Evolutionary conservation across 2,888 invertebrate species (phyloP).

Genomic region (Lepidonotus clava): DNA sequence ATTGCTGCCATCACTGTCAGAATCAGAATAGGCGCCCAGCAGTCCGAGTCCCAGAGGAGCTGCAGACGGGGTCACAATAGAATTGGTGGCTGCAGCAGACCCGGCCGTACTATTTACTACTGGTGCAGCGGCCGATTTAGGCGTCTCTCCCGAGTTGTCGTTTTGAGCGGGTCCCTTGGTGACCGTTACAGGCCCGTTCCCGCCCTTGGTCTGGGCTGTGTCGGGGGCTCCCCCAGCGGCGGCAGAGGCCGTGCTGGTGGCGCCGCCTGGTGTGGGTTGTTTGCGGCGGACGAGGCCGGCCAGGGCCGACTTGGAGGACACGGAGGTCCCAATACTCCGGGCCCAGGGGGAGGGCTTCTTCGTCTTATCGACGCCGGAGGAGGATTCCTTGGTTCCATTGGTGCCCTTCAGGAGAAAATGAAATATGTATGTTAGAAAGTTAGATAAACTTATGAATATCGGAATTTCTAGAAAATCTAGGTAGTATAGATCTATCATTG

Average conservation of each 20-base stretch:
- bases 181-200: neutral
- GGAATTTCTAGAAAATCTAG: too few relatives aligned
- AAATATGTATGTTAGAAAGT: too few relatives aligned
- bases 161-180: neutral
- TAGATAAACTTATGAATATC: too few relatives aligned
- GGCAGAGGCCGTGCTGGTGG: neutral
- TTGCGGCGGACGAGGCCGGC: neutral
- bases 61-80: neutral
- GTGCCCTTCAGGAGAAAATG: too few relatives aligned
- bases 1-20: constrained; percentile 12
- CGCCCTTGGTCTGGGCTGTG: neutral
- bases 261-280: constrained; percentile 29
- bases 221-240: neutral
- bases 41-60: constrained; percentile 44
- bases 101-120: neutral
- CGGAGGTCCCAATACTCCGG: neutral
- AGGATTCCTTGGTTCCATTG: neutral
- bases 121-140: neutral
- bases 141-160: neutral
- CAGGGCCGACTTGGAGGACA: neutral
- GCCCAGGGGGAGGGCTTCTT: neutral
- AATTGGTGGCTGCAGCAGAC: neutral
- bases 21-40: constrained; percentile 54
- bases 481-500: too few relatives aligned
- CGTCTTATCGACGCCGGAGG: neutral